Percentiles rank a stretch among this genome's conserved stretches.
phyloP scores from a whole-genome alignment of 2,888 invertebrate species.

The Ennomos erosarius region DNA sequence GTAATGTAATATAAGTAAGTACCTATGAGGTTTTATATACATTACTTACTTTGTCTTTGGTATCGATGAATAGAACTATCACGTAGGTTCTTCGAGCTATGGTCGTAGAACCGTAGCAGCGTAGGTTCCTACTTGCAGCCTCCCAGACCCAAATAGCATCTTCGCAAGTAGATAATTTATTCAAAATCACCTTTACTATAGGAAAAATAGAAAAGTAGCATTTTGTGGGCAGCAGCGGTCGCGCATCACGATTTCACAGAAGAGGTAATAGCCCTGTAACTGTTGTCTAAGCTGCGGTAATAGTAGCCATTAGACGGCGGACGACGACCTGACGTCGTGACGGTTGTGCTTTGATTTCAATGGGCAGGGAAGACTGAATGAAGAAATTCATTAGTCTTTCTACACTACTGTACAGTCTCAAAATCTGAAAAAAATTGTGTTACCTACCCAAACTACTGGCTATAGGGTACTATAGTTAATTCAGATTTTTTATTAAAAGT shows the following conservation, averaged over 20 bases:
- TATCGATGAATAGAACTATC: no score
- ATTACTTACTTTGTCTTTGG: no score
- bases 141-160: neutral
- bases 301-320: constrained; percentile 70
- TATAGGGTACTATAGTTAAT: no score
- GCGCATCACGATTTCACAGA: constrained; percentile 75
- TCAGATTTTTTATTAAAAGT: no score
- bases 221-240: constrained; percentile 70
- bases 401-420: no score
- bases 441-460: no score
- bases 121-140: no score
- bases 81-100: no score
- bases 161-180: neutral
- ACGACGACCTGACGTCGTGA: constrained; percentile 58
- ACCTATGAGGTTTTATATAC: no score
- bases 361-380: constrained; percentile 18
- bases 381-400: neutral
- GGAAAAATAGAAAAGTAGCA: constrained; percentile 66
- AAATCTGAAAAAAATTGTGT: no score
- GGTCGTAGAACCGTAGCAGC: no score
- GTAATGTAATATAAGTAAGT: no score
- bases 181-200: constrained; percentile 26
- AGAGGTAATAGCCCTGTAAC: constrained; percentile 60
- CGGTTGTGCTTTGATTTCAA: constrained; percentile 44
- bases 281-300: constrained; percentile 52